Percentiles rank a stretch among this genome's conserved stretches.
These are phyloP conservation scores for Etheostoma cragini DNA, from an alignment of 2,113 vertebrate genomes.

Conservation along the genomic window DNA sequence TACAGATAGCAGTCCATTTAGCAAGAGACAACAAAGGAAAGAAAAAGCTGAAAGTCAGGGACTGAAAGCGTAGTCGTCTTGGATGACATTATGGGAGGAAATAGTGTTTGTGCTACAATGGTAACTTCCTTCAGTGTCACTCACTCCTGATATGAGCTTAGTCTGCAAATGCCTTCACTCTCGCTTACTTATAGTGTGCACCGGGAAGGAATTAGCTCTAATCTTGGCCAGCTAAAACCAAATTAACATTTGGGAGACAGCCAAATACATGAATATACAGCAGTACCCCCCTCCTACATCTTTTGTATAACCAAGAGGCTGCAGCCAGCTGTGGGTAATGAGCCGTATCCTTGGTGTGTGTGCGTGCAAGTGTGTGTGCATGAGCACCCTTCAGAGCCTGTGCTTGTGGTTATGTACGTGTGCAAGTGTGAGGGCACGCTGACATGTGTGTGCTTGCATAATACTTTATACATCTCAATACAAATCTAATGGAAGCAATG, in stretches of 20 bases:
- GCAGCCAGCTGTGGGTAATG: slow-evolving; percentile 84
- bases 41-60: slow-evolving; percentile 43
- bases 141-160: slow-evolving; percentile 82
- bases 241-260: slow-evolving; percentile 90
- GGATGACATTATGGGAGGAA: slow-evolving; percentile 37
- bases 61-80: slow-evolving; percentile 43
- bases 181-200: slow-evolving; percentile 87
- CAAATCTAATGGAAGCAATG: slow-evolving; percentile 76
- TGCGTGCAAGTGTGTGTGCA: slow-evolving; percentile 44
- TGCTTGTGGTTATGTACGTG: slow-evolving; percentile 59
- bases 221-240: slow-evolving; percentile 91
- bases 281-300: slow-evolving; percentile 83
- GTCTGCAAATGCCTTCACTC: slow-evolving; percentile 85
- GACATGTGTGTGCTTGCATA: slow-evolving; percentile 67
- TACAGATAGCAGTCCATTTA: slow-evolving; percentile 78
- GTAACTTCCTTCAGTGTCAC: slow-evolving; percentile 85
- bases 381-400: slow-evolving; percentile 45
- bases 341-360: slow-evolving; percentile 76
- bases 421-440: slow-evolving; percentile 59
- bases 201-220: slow-evolving; percentile 90
- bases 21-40: slow-evolving; percentile 60
- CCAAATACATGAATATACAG: slow-evolving; percentile 90
- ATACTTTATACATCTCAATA: slow-evolving; percentile 81
- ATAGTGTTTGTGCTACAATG: slow-evolving; percentile 80
- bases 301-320: slow-evolving; percentile 84